These are phyloP conservation scores for Gasteruption jaculator DNA, from an alignment of 2,888 invertebrate species.

Conservation along the genomic window DNA sequence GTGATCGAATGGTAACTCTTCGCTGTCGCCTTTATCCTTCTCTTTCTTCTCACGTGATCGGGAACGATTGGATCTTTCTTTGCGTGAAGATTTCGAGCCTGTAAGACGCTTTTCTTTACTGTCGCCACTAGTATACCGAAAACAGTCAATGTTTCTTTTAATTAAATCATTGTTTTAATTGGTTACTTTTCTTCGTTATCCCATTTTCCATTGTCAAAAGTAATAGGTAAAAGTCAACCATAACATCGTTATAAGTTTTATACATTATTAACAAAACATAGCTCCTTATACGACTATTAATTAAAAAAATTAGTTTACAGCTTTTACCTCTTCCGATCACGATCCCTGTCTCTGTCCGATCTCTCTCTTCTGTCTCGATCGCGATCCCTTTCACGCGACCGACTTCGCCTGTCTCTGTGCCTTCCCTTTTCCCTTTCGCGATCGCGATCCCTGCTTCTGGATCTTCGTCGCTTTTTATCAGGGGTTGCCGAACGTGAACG, in stretches of 20 bases:
- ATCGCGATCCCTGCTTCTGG: constrained; percentile 59
- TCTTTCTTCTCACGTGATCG: constrained; percentile 58
- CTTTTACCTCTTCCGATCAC: constrained; percentile 54
- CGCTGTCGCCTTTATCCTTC: constrained; percentile 56
- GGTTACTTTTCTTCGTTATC: no score
- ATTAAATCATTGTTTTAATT: constrained; percentile 23
- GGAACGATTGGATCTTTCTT: constrained; percentile 53
- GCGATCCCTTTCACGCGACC: constrained; percentile 63
- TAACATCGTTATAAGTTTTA: no score
- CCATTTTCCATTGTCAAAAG: neutral
- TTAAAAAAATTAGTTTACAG: constrained; percentile 15
- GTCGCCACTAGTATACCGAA: constrained; percentile 57
- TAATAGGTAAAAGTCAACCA: no score
- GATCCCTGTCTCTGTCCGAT: constrained; percentile 56
- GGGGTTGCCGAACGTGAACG: constrained; percentile 59
- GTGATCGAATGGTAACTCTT: constrained; percentile 65
- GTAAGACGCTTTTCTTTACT: constrained; percentile 62
- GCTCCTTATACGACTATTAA: constrained; percentile 3
- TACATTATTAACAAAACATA: no score
- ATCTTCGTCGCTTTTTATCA: constrained; percentile 59
- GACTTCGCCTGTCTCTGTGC: constrained; percentile 59
- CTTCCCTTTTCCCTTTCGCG: constrained; percentile 59
- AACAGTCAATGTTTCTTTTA: constrained; percentile 33
- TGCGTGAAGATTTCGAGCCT: constrained; percentile 59
- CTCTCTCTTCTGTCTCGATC: constrained; percentile 51